phyloP scores from a whole-genome alignment of 1,140 invertebrate species.

The Caenorhabditis latens region DNA sequence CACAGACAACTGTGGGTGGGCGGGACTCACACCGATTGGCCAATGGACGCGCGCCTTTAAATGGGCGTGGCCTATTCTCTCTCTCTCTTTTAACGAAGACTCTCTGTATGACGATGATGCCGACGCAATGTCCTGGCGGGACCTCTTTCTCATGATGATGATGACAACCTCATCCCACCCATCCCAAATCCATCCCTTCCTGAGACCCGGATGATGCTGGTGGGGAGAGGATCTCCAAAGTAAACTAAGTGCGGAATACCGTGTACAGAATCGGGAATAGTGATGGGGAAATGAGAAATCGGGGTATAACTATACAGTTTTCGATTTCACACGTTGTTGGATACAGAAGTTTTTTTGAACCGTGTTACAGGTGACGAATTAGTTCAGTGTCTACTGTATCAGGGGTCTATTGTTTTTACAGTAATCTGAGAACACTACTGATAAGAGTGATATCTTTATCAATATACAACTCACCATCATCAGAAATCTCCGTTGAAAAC shows the following conservation, averaged over 20 bases:
- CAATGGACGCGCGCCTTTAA: background rate
- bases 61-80: slow-evolving; percentile 51
- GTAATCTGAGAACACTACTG: no score
- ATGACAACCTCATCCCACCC: background rate
- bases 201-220: background rate
- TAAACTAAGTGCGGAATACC: slow-evolving; percentile 30
- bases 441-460: no score
- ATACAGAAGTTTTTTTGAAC: background rate
- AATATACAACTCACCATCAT: no score
- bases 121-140: slow-evolving; percentile 42
- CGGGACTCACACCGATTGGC: slow-evolving; percentile 8
- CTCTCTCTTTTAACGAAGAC: background rate
- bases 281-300: background rate
- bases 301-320: slow-evolving; percentile 44
- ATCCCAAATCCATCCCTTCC: background rate
- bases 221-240: background rate
- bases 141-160: slow-evolving; percentile 39
- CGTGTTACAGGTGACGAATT: background rate
- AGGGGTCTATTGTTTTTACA: no score
- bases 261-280: slow-evolving; percentile 51
- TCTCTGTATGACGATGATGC: slow-evolving; percentile 42
- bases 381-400: no score
- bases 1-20: slow-evolving; percentile 54
- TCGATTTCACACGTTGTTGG: slow-evolving; percentile 49
- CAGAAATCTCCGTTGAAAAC: no score